Evolutionary conservation across 2,113 vertebrate genomes (phyloP).

Genomic region (Prionailurus bengalensis): DNA sequence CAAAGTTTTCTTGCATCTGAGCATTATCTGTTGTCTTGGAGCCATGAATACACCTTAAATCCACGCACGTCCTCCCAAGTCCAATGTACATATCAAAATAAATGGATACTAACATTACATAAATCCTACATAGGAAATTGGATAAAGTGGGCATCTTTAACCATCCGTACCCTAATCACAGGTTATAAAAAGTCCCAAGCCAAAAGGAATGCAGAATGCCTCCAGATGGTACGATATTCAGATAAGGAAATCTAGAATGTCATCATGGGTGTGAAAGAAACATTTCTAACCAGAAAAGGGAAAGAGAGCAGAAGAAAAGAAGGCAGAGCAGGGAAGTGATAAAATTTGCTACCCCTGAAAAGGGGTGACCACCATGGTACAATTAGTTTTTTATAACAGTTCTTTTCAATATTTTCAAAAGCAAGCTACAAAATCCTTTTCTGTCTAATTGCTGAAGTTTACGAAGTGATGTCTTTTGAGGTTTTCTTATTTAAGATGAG

Average conservation of each 20-base stretch:
- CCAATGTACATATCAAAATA: slow-evolving; percentile 54
- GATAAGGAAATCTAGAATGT: slow-evolving; percentile 63
- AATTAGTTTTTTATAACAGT: background rate
- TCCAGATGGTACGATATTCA: slow-evolving; percentile 71
- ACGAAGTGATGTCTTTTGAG: background rate
- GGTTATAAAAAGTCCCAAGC: slow-evolving; percentile 73
- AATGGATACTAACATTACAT: background rate
- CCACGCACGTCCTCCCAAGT: background rate
- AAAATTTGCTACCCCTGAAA: slow-evolving; percentile 26
- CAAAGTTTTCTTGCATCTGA: slow-evolving; percentile 32
- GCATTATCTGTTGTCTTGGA: background rate
- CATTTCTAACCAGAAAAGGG: slow-evolving; percentile 57
- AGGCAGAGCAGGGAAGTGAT: background rate
- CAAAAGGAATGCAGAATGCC: slow-evolving; percentile 58
- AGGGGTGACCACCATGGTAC: background rate
- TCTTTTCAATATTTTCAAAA: background rate
- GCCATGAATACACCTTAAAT: slow-evolving; percentile 14
- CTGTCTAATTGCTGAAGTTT: background rate
- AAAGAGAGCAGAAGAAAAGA: slow-evolving; percentile 52
- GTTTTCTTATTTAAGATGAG: slow-evolving; percentile 38
- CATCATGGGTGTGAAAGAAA: slow-evolving; percentile 60
- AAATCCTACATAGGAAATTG: background rate
- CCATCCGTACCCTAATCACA: slow-evolving; percentile 55
- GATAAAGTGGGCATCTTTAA: slow-evolving; percentile 36
- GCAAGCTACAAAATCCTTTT: background rate